Evolutionary conservation across 1,140 invertebrate species (phyloP).

Genomic region (Pseudomyrmex gracilis): DNA sequence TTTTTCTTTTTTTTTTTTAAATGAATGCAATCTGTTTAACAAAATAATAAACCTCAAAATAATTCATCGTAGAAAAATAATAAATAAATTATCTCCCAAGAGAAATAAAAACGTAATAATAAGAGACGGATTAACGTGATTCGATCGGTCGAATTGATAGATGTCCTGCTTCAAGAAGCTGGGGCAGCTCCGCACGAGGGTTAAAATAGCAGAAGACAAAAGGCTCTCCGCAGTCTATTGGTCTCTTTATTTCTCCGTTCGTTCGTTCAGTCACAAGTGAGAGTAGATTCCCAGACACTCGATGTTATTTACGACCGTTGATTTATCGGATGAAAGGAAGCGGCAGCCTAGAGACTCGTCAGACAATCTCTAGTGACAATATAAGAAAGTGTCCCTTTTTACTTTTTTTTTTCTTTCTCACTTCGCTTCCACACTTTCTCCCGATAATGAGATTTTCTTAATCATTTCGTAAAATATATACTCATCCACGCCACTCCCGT

Average conservation of each 20-base stretch:
- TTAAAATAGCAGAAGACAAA: constrained; percentile 79
- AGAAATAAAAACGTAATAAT: constrained; percentile 18
- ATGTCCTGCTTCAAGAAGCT: constrained; percentile 63
- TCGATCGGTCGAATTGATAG: constrained; percentile 76
- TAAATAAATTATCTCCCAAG: neutral
- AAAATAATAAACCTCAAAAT: neutral
- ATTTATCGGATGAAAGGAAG: constrained; percentile 84
- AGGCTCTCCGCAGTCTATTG: constrained; percentile 78
- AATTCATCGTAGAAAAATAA: neutral
- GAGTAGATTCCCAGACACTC: constrained; percentile 77
- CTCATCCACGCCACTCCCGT: no score
- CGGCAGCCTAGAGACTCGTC: constrained; percentile 78
- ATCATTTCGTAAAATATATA: constrained; percentile 13
- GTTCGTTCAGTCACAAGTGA: constrained; percentile 63
- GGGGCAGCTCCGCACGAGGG: constrained; percentile 65
- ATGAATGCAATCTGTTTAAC: neutral
- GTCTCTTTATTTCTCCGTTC: constrained; percentile 81
- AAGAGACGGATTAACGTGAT: constrained; percentile 63
- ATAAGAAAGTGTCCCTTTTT: constrained; percentile 71
- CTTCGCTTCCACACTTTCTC: constrained; percentile 60
- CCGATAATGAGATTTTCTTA: constrained; percentile 25
- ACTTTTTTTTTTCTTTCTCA: constrained; percentile 68
- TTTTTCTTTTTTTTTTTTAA: no score
- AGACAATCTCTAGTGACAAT: constrained; percentile 77
- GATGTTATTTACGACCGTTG: constrained; percentile 84